phyloP scores from a whole-genome alignment of 2,797 vertebrate genomes.

The Hipposideros larvatus region DNA sequence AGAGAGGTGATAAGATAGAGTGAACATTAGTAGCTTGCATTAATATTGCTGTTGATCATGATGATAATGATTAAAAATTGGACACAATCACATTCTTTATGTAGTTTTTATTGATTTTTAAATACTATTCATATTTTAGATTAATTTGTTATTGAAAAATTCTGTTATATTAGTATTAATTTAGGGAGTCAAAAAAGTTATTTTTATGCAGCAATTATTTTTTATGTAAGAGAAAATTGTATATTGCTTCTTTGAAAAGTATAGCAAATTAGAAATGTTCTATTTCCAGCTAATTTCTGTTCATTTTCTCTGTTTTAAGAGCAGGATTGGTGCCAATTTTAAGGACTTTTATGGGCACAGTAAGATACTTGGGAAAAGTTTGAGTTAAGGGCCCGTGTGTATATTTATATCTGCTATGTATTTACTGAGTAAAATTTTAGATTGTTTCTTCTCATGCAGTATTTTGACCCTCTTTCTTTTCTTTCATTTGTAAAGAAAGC shows the following conservation, averaged over 20 bases:
- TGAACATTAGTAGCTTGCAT: neutral
- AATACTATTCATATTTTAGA: constrained; percentile 27
- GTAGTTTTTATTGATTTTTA: constrained; percentile 41
- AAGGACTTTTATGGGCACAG: neutral
- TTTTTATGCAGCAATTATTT: neutral
- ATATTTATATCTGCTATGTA: neutral
- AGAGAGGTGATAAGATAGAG: constrained; percentile 12
- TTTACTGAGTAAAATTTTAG: neutral
- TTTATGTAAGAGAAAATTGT: constrained; percentile 44
- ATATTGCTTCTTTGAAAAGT: constrained; percentile 42
- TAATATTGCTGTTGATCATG: neutral
- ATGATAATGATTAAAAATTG: constrained; percentile 37
- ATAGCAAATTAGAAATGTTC: constrained; percentile 3
- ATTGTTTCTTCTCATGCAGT: neutral
- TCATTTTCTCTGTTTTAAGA: constrained; percentile 32
- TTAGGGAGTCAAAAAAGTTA: neutral
- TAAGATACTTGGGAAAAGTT: neutral
- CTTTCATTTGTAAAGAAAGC: constrained; percentile 88
- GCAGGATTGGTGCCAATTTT: neutral
- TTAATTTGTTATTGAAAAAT: constrained; percentile 46
- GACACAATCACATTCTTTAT: neutral
- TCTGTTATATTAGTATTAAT: constrained; percentile 1
- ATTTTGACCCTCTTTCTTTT: constrained; percentile 56
- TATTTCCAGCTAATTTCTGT: neutral
- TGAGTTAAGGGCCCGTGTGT: neutral